Conservation (phyloP, 2,113 vertebrate species). For the Trinectes maculatus region DNA sequence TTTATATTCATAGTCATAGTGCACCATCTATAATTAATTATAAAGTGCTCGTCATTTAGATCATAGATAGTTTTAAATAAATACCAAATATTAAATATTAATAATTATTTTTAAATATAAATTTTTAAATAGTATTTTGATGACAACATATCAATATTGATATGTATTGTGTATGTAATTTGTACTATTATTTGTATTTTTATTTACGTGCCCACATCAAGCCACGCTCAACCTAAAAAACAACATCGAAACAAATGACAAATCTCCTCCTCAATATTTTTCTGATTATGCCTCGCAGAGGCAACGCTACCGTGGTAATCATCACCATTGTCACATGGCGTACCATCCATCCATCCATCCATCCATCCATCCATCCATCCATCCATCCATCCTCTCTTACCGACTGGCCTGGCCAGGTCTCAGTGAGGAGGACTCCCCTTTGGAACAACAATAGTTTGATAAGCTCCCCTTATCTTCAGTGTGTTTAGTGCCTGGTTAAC, state of each 20-base stretch:
- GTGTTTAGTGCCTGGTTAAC: conserved; percentile 73
- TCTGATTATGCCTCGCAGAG: conserved; percentile 19
- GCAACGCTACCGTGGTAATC: conserved; percentile 20
- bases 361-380: neutral
- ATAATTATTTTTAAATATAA: too few relatives aligned
- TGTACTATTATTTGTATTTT: neutral
- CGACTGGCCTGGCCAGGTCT: conserved; percentile 59
- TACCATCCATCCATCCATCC: conserved; percentile 16
- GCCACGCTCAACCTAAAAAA: neutral
- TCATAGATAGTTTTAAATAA: conserved; percentile 3
- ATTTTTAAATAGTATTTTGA: too few relatives aligned
- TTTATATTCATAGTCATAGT: conserved; percentile 2
- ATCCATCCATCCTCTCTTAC: conserved; percentile 24
- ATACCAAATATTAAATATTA: too few relatives aligned
- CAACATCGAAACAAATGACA: conserved; percentile 22
- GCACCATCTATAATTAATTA: neutral
- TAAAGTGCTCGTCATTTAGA: neutral
- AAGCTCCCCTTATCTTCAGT: conserved; percentile 75
- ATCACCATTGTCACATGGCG: conserved; percentile 4
- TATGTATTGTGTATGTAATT: neutral
- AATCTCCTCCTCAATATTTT: conserved; percentile 15
- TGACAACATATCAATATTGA: neutral
- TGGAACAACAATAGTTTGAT: conserved; percentile 73
- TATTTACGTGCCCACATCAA: conserved; percentile 1
- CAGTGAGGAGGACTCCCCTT: conserved; percentile 71